Conservation (phyloP, 1,140 invertebrate genomes). For the Acromyrmex heyeri region DNA sequence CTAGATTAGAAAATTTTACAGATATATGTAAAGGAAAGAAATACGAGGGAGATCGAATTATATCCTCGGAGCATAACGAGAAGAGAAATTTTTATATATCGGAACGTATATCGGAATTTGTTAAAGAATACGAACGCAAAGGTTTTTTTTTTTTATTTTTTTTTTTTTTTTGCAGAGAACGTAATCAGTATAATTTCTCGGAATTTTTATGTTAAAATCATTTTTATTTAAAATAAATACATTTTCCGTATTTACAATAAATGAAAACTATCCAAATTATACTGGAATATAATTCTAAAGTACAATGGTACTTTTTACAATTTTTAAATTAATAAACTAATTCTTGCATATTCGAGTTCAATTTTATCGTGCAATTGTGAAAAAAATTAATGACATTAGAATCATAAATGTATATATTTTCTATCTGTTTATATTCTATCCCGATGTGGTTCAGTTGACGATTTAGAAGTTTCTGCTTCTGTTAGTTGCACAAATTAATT, state of each 20-base stretch:
- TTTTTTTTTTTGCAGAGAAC: not conserved
- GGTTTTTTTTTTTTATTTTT: conserved; percentile 4
- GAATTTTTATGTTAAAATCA: not conserved
- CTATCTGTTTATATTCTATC: not conserved
- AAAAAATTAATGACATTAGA: not conserved
- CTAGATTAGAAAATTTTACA: conserved; percentile 18
- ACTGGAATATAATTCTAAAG: not conserved
- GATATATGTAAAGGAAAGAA: conserved; percentile 32
- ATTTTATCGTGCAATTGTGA: conserved; percentile 70
- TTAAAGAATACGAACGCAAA: not conserved
- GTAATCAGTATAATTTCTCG: not conserved
- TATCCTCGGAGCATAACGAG: conserved; percentile 34
- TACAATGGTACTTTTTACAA: conserved; percentile 29
- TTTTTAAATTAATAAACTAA: conserved; percentile 37
- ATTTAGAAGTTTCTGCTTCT: not conserved
- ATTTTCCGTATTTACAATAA: not conserved
- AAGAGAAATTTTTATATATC: conserved; percentile 55
- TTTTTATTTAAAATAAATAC: not conserved
- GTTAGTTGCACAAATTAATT: not conserved
- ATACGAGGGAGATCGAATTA: conserved; percentile 20
- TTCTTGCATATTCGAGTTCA: conserved; percentile 2
- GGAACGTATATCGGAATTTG: conserved; percentile 15
- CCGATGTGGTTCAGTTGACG: not conserved
- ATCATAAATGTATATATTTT: conserved; percentile 21
- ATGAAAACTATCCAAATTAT: not conserved